Conservation (phyloP, 2,113 vertebrate genomes). For the Cyanocitta stelleri region DNA sequence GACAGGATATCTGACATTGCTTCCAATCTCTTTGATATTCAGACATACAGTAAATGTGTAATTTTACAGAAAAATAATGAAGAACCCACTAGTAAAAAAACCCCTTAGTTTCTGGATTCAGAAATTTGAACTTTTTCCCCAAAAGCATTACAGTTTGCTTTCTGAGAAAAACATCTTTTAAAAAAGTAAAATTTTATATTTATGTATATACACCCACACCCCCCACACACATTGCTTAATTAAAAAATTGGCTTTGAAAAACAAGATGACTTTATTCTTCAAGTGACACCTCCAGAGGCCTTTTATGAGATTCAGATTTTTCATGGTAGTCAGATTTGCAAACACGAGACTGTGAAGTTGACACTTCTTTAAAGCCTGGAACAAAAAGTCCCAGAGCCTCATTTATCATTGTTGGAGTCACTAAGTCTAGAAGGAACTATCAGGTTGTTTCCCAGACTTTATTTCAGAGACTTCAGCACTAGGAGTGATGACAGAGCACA, state of each 20-base stretch:
- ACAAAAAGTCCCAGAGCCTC: background rate
- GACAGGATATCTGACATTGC: background rate
- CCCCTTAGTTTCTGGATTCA: background rate
- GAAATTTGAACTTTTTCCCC: background rate
- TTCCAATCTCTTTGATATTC: background rate
- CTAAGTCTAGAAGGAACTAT: background rate
- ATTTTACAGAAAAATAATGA: background rate
- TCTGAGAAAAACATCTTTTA: background rate
- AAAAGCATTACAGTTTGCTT: background rate
- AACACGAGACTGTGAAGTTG: background rate
- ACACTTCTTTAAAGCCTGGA: background rate
- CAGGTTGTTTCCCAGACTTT: background rate
- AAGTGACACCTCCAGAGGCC: background rate
- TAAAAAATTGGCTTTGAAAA: background rate
- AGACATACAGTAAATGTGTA: background rate
- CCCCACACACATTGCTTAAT: fast-evolving
- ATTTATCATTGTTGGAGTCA: background rate
- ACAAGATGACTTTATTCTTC: background rate
- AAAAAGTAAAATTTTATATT: background rate
- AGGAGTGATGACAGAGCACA: background rate
- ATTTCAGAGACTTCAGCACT: background rate
- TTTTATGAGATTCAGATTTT: background rate
- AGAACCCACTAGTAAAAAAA: background rate
- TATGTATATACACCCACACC: too few relatives aligned
- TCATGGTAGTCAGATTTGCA: background rate